Evolutionary conservation across 2,888 invertebrate genomes (phyloP).

Genomic region (Folsomia candida): DNA sequence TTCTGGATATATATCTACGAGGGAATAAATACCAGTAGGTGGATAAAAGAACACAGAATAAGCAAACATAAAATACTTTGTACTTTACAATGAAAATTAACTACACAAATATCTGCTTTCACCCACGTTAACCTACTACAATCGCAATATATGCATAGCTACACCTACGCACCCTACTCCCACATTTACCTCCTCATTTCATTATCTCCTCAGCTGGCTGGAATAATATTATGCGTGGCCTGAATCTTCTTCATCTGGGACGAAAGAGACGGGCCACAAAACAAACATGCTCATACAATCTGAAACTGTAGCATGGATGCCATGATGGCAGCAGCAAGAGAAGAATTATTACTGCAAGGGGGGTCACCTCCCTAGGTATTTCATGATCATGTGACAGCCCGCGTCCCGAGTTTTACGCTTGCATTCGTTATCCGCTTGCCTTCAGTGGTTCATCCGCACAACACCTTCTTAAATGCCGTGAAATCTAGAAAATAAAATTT

Average conservation of each 20-base stretch:
- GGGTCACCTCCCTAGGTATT: constrained; percentile 16
- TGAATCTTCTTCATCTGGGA: neutral
- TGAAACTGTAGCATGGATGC: neutral
- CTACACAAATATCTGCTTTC: too few relatives aligned
- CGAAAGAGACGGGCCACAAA: neutral
- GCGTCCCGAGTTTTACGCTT: neutral
- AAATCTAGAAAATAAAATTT: neutral
- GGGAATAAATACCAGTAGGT: too few relatives aligned
- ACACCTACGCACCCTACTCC: neutral
- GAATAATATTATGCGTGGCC: constrained; percentile 5
- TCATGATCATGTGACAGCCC: neutral
- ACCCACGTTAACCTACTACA: too few relatives aligned
- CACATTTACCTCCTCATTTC: neutral
- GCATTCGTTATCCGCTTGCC: neutral
- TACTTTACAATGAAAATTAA: too few relatives aligned
- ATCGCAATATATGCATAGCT: too few relatives aligned
- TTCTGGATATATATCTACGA: too few relatives aligned
- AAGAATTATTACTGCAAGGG: constrained; percentile 11
- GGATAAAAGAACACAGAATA: too few relatives aligned
- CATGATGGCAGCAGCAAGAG: neutral
- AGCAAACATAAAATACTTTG: too few relatives aligned
- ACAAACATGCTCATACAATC: neutral
- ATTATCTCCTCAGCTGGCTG: neutral
- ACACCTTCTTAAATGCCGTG: neutral
- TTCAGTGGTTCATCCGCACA: neutral